Percentiles rank a stretch among this genome's conserved stretches.
These are phyloP conservation scores for Zophobas atratus DNA, from an alignment of 1,140 invertebrate genomes.

Conservation along the genomic window DNA sequence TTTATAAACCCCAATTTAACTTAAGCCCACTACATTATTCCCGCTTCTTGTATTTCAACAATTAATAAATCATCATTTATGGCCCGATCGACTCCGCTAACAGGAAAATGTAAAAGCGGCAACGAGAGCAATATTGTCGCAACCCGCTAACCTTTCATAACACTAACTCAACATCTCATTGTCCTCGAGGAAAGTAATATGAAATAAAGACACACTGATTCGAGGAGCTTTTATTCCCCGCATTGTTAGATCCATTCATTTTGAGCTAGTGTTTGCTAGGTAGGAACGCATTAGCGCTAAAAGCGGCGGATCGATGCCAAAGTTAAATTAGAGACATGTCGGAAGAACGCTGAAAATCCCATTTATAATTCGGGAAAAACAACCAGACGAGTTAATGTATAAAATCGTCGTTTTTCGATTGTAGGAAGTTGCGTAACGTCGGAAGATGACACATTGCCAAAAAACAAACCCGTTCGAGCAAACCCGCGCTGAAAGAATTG, in stretches of 20 bases:
- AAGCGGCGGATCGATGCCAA: constrained; percentile 2
- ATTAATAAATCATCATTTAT: background rate
- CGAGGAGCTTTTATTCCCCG: constrained; percentile 9
- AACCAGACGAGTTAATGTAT: constrained; percentile 7
- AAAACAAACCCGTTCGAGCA: background rate
- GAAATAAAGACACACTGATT: constrained; percentile 15
- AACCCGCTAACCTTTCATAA: background rate
- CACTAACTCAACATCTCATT: background rate
- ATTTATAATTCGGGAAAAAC: constrained; percentile 13
- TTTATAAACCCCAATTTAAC: too few relatives aligned
- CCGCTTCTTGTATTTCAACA: too few relatives aligned
- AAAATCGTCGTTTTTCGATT: constrained; percentile 1
- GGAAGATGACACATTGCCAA: constrained; percentile 10
- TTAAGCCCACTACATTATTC: too few relatives aligned
- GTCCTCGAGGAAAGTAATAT: background rate
- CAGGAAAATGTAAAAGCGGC: too few relatives aligned
- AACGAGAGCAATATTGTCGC: too few relatives aligned
- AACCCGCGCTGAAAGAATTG: background rate
- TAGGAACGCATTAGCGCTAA: background rate
- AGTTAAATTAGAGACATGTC: constrained; percentile 31
- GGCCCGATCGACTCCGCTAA: too few relatives aligned
- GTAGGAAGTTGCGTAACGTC: background rate
- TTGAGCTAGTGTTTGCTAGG: constrained; percentile 11
- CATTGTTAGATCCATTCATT: constrained; percentile 9
- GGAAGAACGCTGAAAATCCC: constrained; percentile 17